phyloP scores from a whole-genome alignment of 2,113 vertebrate species.

The Neolamprologus modestus region DNA sequence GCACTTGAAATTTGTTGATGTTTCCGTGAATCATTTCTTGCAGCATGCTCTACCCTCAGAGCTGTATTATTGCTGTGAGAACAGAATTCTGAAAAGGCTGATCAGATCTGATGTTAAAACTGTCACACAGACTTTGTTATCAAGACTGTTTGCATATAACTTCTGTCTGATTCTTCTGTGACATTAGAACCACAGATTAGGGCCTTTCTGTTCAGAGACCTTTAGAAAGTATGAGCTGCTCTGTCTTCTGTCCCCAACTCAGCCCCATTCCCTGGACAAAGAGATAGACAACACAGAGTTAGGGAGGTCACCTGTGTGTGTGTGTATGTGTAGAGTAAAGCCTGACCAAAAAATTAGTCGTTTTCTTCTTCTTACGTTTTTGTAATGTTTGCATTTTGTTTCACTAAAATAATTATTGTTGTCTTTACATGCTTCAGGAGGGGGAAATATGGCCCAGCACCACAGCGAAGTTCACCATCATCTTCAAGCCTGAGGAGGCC shows the following conservation, averaged over 20 bases:
- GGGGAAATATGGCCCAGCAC: constrained; percentile 81
- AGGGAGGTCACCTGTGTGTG: not conserved
- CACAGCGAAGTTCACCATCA: constrained; percentile 70
- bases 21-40: not conserved
- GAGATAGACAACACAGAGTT: not conserved
- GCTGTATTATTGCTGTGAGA: not conserved
- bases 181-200: not conserved
- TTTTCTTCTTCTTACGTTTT: not conserved
- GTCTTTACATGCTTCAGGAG: constrained; percentile 66
- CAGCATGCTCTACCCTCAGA: not conserved
- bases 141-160: not conserved
- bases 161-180: not conserved
- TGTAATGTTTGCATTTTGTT: not conserved
- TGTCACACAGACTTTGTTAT: not conserved
- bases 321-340: not conserved
- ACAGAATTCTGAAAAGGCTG: not conserved
- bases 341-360: not conserved
- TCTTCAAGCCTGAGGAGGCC: constrained; percentile 78
- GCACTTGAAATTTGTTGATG: not conserved
- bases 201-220: not conserved
- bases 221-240: constrained; percentile 12
- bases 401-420: not conserved
- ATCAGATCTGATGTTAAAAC: not conserved
- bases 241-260: not conserved
- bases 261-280: not conserved